Evolutionary conservation across 2,797 vertebrate species (phyloP), one percentile per base, ranked within the genome.

Genomic region (Phalloptychus januarius): DNA sequence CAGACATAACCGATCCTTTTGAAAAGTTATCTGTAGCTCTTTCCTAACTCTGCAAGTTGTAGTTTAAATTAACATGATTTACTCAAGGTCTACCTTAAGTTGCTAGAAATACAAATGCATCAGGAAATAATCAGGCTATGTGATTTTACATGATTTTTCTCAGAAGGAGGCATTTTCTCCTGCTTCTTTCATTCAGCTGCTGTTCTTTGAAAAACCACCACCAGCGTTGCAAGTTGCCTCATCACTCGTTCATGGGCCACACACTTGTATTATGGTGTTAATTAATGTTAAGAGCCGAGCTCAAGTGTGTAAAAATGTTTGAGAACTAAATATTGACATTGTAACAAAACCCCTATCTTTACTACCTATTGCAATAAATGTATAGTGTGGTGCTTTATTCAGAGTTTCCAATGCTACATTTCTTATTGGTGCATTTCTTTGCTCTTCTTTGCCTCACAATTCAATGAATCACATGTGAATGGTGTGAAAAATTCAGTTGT

Each of bases 231-330:
- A 75, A 52, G 45, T 31, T 52, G 16, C 31, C 65, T 75, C 25
- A 18, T 58, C 20, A 2, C 58, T 70, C 50, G 16, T 72, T 81
- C 75, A 80, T 40, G 70, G 76, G 56, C 31, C 71, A 69, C 45
- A 77, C 46, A 5, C 71, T 31, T 77, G 58, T 78, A 16, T 13
- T 75, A 70, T 76, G 40, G 52, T 65, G 63, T 72, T 84, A 71
- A 36, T 50, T 83, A 76, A 78, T 78, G 46, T 77, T 67, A 77
- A 80, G 54, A 75, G 67, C 65, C 46, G n/a, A 80, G 67, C 67
- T 75, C 28, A 78, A 63, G 70, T 75, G 71, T 71, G 65, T 81
- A 69, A 54, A 70, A 71, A 63, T 48, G 33, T 50, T 48, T 75
- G 72, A 61, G 54, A 79, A 82, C 80, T 73, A 16, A 82, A 79